Evolutionary conservation across 2,113 vertebrate genomes (phyloP), one percentile per base, ranked within the genome.

Genomic region (Grammatotria lemairii): DNA sequence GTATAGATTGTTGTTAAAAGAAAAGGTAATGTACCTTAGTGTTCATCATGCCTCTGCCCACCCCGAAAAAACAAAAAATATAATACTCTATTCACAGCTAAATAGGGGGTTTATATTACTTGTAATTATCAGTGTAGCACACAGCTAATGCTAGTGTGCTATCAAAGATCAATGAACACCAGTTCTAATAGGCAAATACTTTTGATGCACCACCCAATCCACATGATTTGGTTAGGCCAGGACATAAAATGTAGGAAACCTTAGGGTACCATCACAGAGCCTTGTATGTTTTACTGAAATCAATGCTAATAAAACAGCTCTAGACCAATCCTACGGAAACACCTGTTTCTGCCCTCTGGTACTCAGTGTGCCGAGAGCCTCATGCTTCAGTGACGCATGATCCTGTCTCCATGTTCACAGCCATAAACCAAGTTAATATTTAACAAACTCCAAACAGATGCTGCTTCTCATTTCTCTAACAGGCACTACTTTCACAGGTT

Each of bases 341-440:
- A 93, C 90, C 89, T 88, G 91, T 90, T 91, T 91, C 83, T 83
- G 91, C 88, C 85, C 80, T 17, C 80, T 83, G 83, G 94, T 90
- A 94, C 95, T 94, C 88, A 87, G 90, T 95, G 94, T 95, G 90
- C 95, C 42, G 80, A 90, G 82, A 87, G 91, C 80, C 92, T 94
- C 90, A 94, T 92, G 94, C 94, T 93, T 95, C 94, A 94, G 82
- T 87, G 94, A 83, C 94, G 93, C 94, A 93, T 90, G 86, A 92
- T 90, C 93, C 63, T 82, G 93, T 94, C 90, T 91, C 94, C 87
- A 90, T 85, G 94, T 94, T 92, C 91, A 88, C 92, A 87, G 95
- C 94, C 89, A 96, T 96, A 96, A 96, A 94, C 87, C 87, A 82
- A 89, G 96, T 96, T 96, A 96, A 96, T 96, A 94, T 95, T 96